Evolutionary conservation across 2,113 vertebrate species (phyloP).

Genomic region (Phocoena sinus): DNA sequence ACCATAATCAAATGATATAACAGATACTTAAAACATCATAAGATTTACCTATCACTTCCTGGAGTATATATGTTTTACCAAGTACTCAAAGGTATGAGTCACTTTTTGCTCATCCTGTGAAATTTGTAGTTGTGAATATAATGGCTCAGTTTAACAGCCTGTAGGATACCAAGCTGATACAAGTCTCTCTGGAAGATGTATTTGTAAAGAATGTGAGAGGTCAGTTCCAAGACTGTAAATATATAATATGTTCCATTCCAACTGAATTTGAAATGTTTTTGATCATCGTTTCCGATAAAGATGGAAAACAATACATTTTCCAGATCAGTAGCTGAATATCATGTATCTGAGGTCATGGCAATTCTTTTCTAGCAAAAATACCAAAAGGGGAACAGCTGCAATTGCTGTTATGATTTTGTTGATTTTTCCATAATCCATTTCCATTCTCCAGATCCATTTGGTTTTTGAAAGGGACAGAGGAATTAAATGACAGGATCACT

Average conservation of each 20-base stretch:
- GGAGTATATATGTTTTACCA: not conserved
- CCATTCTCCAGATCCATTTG: not conserved
- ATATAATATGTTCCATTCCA: not conserved
- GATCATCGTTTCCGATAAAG: not conserved
- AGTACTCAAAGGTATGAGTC: not conserved
- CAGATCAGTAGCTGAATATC: not conserved
- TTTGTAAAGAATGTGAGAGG: not conserved
- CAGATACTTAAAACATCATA: not conserved
- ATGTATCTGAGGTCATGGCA: not conserved
- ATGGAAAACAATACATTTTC: not conserved
- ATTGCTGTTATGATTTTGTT: not conserved
- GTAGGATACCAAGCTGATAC: not conserved
- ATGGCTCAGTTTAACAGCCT: not conserved
- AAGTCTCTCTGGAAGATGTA: not conserved
- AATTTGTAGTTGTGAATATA: not conserved
- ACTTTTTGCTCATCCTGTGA: not conserved
- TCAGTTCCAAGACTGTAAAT: not conserved
- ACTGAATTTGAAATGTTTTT: not conserved
- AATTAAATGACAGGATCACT: not conserved
- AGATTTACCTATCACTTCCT: not conserved
- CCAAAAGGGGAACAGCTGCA: not conserved
- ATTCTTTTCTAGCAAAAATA: not conserved
- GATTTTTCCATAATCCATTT: not conserved
- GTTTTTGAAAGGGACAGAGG: not conserved
- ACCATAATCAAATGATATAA: not conserved